These are phyloP conservation scores for Linepithema humile DNA, from an alignment of 1,140 invertebrate species.

Conservation along the genomic window DNA sequence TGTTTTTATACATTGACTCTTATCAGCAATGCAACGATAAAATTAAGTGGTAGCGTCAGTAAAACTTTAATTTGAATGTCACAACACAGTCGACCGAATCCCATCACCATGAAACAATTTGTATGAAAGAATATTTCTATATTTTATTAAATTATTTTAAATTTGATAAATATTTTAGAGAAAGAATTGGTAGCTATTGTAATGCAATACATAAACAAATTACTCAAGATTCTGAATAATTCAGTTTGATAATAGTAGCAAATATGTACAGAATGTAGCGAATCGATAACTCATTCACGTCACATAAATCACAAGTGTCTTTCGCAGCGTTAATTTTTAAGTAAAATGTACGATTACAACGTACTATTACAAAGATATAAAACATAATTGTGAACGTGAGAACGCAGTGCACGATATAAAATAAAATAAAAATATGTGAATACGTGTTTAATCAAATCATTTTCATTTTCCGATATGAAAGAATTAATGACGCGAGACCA, in stretches of 20 bases:
- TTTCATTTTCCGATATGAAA: background rate
- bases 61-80: slow-evolving; percentile 24
- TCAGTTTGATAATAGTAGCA: background rate
- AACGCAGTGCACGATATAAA: background rate
- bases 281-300: background rate
- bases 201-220: background rate
- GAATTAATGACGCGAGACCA: slow-evolving; percentile 39
- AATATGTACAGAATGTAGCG: background rate
- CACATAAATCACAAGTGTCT: background rate
- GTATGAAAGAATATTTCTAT: background rate
- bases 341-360: background rate
- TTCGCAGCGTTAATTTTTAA: background rate
- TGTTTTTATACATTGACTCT: slow-evolving; percentile 31
- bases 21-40: slow-evolving; percentile 23
- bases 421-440: background rate
- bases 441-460: background rate
- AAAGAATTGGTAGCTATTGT: background rate
- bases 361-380: background rate
- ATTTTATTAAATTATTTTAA: background rate
- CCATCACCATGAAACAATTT: background rate
- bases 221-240: background rate
- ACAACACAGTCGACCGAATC: background rate
- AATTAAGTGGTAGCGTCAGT: slow-evolving; percentile 7
- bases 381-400: background rate
- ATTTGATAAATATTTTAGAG: background rate